Evolutionary conservation across 2,888 invertebrate genomes (phyloP).

Genomic region (Meiosimyza decipiens): DNA sequence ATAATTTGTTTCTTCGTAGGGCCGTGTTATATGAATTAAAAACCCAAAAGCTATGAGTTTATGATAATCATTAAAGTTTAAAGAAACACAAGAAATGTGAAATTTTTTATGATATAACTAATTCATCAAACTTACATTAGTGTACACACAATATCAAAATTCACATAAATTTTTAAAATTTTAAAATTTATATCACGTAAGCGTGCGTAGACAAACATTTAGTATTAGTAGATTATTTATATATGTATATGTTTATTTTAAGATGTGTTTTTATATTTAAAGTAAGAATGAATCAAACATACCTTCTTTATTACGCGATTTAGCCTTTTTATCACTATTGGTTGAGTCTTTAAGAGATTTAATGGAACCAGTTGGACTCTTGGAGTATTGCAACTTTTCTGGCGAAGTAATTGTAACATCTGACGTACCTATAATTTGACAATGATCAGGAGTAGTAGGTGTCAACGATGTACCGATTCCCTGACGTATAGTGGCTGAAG

Average conservation of each 20-base stretch:
- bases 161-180: conserved; percentile 15
- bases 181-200: conserved; percentile 26
- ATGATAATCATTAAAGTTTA: no score
- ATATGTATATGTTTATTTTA: not conserved
- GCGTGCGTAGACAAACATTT: conserved; percentile 36
- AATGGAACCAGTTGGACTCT: conserved; percentile 70
- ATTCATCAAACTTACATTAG: conserved; percentile 15
- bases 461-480: conserved; percentile 65
- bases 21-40: no score
- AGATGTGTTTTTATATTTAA: not conserved
- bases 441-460: conserved; percentile 61
- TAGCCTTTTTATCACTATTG: conserved; percentile 63
- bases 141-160: no score
- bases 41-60: no score
- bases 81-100: not conserved
- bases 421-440: conserved; percentile 59
- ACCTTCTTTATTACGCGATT: conserved; percentile 67
- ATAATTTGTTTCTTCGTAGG: no score
- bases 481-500: conserved; percentile 65
- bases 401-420: conserved; percentile 60
- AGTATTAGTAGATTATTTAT: conserved; percentile 14
- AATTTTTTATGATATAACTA: not conserved
- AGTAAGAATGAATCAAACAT: conserved; percentile 40
- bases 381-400: conserved; percentile 65
- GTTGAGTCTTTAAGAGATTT: conserved; percentile 69